Base-by-base conservation (phyloP, 1,140 invertebrate species). In the Plodia interpunctella region DNA sequence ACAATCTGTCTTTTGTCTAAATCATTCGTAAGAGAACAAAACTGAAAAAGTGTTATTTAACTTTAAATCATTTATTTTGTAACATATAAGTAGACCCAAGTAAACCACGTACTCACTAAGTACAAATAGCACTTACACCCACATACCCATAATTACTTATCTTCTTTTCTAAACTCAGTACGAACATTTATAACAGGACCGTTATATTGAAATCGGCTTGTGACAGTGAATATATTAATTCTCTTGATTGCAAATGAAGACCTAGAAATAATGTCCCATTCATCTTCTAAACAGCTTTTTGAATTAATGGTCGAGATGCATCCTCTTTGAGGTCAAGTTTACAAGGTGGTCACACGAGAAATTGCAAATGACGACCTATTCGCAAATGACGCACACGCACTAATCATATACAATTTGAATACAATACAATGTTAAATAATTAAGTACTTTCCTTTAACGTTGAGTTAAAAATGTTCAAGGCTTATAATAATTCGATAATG, bases 231-330 rank as follows among this genome's bases (percentile, higher is more conserved):
- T 10, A 44, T 44, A 44, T 44, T 44, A 44, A 44, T 44, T 15
- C 15, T 17, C 13, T 44, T 6, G 13, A 44, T 44, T 15, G 38
- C 38, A 44, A 44, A 44, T 44, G 38, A 44, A 44, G 38, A 44
- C n/a, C 15, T 44, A n/a, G 5, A 15, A 44, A 44, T 44, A 44
- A 44, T 44, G 6, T 44, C 38, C 38, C 38, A 44, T 44, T 44
- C 38, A 44, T 44, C 38, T 44, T 44, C 38, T 44, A 44, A 44
- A 44, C 15, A 44, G 38, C 38, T 44, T 44, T n/a, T 44, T 5
- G 15, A 44, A 44, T 44, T 44, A 44, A 44, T 44, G 38, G 15
- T 6, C 38, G 15, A 32, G 10, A n/a, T 44, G 38, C 38, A 15
- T 44, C 38, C 15, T 15, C 15, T 44, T 15, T 44, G 15, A 44